Base-by-base conservation (phyloP, 2,113 vertebrate genomes). In the Daubentonia madagascariensis region DNA sequence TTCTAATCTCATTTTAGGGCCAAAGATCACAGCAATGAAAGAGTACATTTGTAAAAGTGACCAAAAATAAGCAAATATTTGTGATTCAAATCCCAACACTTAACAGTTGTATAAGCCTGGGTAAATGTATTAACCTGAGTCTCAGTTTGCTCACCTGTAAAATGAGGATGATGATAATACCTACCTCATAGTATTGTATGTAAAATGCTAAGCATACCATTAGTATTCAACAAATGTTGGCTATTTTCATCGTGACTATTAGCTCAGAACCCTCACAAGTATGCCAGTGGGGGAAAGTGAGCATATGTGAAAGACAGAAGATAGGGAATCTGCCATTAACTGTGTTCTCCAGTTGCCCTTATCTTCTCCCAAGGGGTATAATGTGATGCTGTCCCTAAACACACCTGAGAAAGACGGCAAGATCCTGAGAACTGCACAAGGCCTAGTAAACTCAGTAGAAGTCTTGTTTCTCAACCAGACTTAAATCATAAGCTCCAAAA, bases 11-110 rank as follows among this genome's bases (percentile, higher is more conserved):
- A 30, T 73, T 67, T 92, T 30, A 85, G 12, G 28, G 22, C 6
- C 61, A 91, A 92, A 88, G 37, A 90, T 75, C 20, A 84, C 17
- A 84, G 45, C 37, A 79, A 5, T 61, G 10, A 86, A 96, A 80
- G 2, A 37, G 22, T 16, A 67, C 18, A 73, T 83, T 43, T 80
- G 59, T 43, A 10, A 65, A 91, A 67, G 16, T 78, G 40, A 80
- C 32, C 25, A 17, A 17, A 73, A 68, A 35, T 40, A 90, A 96
- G 43, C 35, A 50, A 91, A 57, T 80, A 61, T 52, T 65, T 48
- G 12, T 54, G 11, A 8, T 68, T 45, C 8, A 32, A 79, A 81
- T 92, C 45, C 43, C 72, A 91, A 16, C 2, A 59, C 63, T 73
- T 75, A 75, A 37, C 72, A 50, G 12, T 5, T 57, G 2, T 52